These are phyloP conservation scores for Omphaloscelis lunosa DNA, from an alignment of 2,888 invertebrate genomes.

Conservation along the genomic window DNA sequence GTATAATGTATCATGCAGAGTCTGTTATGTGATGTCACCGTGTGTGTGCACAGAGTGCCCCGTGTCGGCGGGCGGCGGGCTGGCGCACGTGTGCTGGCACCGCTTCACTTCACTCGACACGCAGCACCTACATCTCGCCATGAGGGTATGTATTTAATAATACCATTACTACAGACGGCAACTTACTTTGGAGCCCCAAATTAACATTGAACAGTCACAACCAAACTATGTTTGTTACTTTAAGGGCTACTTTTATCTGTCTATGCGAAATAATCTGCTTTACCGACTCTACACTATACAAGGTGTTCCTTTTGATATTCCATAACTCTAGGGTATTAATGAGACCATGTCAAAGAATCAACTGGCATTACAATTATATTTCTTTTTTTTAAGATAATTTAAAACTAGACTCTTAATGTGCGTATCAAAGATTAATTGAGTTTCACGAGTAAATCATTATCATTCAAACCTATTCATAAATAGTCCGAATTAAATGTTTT, in stretches of 20 bases:
- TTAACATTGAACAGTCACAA: background rate
- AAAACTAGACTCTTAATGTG: too few relatives aligned
- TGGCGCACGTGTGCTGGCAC: conserved; percentile 99
- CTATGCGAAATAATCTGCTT: background rate
- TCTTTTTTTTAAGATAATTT: too few relatives aligned
- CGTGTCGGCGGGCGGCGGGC: conserved; percentile 92
- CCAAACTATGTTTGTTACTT: background rate
- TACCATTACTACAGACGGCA: background rate
- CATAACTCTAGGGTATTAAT: too few relatives aligned
- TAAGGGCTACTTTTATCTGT: background rate
- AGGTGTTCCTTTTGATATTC: too few relatives aligned
- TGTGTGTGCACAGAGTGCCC: conserved; percentile 45
- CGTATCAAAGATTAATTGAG: too few relatives aligned
- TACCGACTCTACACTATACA: background rate
- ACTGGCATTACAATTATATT: too few relatives aligned
- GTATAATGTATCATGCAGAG: background rate
- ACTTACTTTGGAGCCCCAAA: background rate
- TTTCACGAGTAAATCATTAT: too few relatives aligned
- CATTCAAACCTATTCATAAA: too few relatives aligned
- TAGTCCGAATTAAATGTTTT: too few relatives aligned
- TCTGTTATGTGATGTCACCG: background rate
- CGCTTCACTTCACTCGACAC: conserved; percentile 93
- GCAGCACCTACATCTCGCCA: conserved; percentile 82
- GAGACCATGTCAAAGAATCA: too few relatives aligned
- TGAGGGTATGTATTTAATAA: conserved; percentile 75